Conservation (phyloP, 2,797 vertebrate species). For the Rallus crepitans region DNA sequence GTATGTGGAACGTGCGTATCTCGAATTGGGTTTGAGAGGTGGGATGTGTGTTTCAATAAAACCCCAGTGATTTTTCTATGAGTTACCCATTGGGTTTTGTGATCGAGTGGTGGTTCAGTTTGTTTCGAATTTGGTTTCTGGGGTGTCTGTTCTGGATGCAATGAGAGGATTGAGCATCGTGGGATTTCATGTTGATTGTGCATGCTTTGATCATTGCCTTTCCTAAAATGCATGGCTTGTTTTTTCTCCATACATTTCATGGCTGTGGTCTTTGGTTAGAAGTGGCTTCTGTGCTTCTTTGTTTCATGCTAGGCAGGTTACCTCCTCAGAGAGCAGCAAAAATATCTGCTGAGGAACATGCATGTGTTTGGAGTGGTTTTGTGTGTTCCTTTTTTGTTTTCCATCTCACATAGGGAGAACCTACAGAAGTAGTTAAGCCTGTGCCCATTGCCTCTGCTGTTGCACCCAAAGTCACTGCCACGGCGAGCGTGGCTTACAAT, state of each 20-base stretch:
- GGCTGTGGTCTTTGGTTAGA: background rate
- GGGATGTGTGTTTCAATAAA: background rate
- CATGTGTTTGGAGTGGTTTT: slow-evolving; percentile 81
- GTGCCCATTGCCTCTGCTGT: slow-evolving; percentile 90
- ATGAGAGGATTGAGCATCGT: background rate
- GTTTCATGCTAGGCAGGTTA: background rate
- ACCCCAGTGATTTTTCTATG: background rate
- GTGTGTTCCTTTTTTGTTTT: slow-evolving; percentile 77
- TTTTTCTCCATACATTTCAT: background rate
- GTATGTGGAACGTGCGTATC: background rate
- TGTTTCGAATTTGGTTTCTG: slow-evolving; percentile 8
- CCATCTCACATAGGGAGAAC: slow-evolving; percentile 85
- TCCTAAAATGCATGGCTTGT: slow-evolving; percentile 20
- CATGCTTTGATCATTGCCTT: slow-evolving; percentile 2
- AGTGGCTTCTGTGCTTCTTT: slow-evolving; percentile 42
- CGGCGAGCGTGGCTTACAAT: slow-evolving; percentile 86
- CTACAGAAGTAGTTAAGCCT: slow-evolving; percentile 94
- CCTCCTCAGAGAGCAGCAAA: background rate
- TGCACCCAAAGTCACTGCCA: slow-evolving; percentile 82
- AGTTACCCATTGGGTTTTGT: background rate
- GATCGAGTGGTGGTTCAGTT: background rate
- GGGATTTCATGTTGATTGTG: background rate
- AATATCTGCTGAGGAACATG: slow-evolving; percentile 65
- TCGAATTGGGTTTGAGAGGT: background rate
- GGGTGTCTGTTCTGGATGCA: background rate